Evolutionary conservation across 2,113 vertebrate genomes (phyloP), one percentile per base, ranked within the genome.

Genomic region (Aspiorhynchus laticeps): DNA sequence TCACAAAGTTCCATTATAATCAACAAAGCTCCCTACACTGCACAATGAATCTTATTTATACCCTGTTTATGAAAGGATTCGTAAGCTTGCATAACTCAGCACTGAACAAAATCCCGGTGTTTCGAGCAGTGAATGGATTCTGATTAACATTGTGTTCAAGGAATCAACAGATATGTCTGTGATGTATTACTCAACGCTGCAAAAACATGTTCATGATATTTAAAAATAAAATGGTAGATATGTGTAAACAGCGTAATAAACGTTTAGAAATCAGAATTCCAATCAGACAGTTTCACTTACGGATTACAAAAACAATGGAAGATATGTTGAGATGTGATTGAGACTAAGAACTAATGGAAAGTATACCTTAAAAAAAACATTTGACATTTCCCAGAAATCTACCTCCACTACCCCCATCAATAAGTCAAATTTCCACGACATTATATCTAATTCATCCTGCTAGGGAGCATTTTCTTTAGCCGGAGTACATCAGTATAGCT

Each of bases 401-500:
- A 53, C 28, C 2, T 21, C 73, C 21, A 10, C 56, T 59, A n/a
- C 48, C 36, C 24, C 63, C 41, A 46, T 65, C 48, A 67, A 69
- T 67, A 51, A 51, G 63, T 69, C 43, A 69, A 24, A 43, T 69
- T 83, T 83, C 28, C 63, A 69, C 7, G 63, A 65, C 24, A 65
- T 51, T 69, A 14, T 46, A 65, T 82, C 78, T 80, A 41, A 61
- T 81, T 81, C 80, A 71, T 83, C 59, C 38, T 65, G 41, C 14
- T 31, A 38, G 80, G 53, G 10, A 26, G 24, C 26, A 77, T 69
- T 67, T 41, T 80, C 36, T 46, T 79, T 65, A 76, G 43, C 76
- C 26, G 7, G 63, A 33, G 71, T 21, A 69, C 83, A 69, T 53
- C 53, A 69, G 28, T 80, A 78, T 28, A 88, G 63, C 83, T 91